A percentile compares a stretch with the other conserved stretches of the same genome.
Evolutionary conservation across 1,140 invertebrate genomes (phyloP).

Genomic region (Wiebesia pumilae): DNA sequence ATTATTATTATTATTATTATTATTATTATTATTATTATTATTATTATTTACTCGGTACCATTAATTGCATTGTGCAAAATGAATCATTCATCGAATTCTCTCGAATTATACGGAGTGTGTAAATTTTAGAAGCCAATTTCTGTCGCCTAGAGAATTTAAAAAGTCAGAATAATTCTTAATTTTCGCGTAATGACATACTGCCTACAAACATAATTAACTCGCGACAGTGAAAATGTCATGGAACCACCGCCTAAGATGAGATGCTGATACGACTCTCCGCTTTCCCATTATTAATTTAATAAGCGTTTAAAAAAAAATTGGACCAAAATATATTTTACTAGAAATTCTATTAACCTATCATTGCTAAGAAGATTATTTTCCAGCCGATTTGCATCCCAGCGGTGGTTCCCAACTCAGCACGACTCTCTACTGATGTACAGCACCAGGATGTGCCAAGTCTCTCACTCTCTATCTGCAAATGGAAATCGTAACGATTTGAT

Average conservation of each 20-base stretch:
- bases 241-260: too few species aligned
- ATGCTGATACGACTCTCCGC: too few species aligned
- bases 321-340: too few species aligned
- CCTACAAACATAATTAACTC: too few species aligned
- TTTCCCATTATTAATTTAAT: too few species aligned
- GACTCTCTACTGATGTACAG: neutral
- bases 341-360: neutral
- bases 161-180: too few species aligned
- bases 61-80: neutral
- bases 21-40: too few species aligned
- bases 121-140: neutral
- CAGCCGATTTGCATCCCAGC: neutral
- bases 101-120: neutral
- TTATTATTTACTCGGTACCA: neutral
- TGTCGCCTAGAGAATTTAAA: neutral
- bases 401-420: neutral
- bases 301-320: too few species aligned
- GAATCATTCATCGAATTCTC: neutral
- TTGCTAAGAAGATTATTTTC: neutral
- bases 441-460: neutral
- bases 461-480: slow-evolving; percentile 31
- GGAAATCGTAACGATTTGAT: slow-evolving; percentile 44
- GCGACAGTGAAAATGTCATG: too few species aligned
- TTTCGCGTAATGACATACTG: too few species aligned
- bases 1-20: too few species aligned